Conservation (phyloP, 2,888 invertebrate species). For the Cephus runcator region DNA sequence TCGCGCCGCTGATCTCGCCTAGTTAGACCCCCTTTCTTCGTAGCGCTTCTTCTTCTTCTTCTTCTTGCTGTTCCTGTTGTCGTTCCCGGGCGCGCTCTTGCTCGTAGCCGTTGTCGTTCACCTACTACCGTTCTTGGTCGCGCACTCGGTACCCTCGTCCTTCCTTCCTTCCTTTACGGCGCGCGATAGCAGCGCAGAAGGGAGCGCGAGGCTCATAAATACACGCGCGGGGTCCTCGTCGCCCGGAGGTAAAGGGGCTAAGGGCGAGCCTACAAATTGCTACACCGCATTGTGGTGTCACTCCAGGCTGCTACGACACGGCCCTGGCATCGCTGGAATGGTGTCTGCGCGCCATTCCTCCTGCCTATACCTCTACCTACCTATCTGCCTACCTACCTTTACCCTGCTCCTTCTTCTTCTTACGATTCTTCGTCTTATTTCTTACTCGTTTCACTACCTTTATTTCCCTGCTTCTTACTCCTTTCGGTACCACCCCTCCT, state of each 20-base stretch:
- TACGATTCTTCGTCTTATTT: conserved; percentile 20
- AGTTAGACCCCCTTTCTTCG: conserved; percentile 48
- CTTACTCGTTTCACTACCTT: conserved; percentile 9
- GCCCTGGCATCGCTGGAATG: conserved; percentile 64
- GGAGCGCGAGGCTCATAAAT: conserved; percentile 49
- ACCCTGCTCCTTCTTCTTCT: conserved; percentile 11
- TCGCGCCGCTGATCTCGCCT: conserved; percentile 58
- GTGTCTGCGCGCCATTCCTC: conserved; percentile 47
- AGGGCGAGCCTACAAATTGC: conserved; percentile 65
- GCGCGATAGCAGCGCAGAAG: conserved; percentile 20
- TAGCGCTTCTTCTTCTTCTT: conserved; percentile 1
- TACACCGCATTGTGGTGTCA: conserved; percentile 66
- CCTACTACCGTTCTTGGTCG: conserved; percentile 3
- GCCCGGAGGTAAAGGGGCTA: conserved; percentile 34
- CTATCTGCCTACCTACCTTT: conserved; percentile 19
- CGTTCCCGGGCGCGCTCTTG: conserved; percentile 12
- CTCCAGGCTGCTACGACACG: conserved; percentile 63
- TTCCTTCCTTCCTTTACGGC: conserved; percentile 18
- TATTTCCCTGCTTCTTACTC: conserved; percentile 24
- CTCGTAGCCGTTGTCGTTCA: conserved; percentile 15
- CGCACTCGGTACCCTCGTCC: not conserved
- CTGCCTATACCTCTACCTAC: conserved; percentile 15
- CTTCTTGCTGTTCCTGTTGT: conserved; percentile 15
- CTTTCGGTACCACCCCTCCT: not conserved
- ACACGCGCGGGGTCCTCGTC: conserved; percentile 28